A percentile compares a stretch with the other conserved stretches of the same genome.
Evolutionary conservation across 2,113 vertebrate genomes (phyloP).

Genomic region (Aviceda subcristata): DNA sequence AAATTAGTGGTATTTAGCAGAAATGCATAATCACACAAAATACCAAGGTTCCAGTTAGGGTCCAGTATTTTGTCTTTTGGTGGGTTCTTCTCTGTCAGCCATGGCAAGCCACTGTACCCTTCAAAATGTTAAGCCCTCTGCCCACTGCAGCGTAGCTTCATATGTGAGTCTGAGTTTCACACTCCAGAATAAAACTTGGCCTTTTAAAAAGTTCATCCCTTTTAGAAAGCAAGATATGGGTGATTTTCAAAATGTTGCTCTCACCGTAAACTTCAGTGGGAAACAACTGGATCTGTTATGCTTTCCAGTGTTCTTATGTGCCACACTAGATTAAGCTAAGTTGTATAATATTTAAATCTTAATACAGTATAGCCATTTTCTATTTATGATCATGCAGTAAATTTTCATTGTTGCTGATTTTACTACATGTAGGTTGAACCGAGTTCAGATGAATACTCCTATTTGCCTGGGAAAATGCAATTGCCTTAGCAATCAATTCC

Average conservation of each 20-base stretch:
- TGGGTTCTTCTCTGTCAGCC: background rate
- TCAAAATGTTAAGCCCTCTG: background rate
- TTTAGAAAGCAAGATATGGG: background rate
- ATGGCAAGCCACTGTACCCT: background rate
- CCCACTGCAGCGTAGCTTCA: background rate
- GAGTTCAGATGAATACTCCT: background rate
- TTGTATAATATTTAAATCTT: background rate
- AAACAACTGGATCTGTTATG: background rate
- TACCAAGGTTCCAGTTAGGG: background rate
- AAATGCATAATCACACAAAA: background rate
- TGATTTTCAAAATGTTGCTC: background rate
- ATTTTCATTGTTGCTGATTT: background rate
- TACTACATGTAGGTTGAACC: background rate
- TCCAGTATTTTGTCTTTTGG: background rate
- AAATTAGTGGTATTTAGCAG: background rate
- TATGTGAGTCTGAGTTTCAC: background rate
- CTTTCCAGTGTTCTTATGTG: background rate
- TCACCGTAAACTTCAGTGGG: background rate
- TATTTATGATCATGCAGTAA: background rate
- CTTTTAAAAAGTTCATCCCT: background rate
- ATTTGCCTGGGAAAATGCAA: background rate
- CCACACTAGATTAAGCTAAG: background rate
- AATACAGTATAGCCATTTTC: background rate
- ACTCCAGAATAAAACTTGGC: background rate
- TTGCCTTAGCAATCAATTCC: background rate